Conservation (phyloP, 64 coral and sea anemone species). For the Stichodactyla helianthus region DNA sequence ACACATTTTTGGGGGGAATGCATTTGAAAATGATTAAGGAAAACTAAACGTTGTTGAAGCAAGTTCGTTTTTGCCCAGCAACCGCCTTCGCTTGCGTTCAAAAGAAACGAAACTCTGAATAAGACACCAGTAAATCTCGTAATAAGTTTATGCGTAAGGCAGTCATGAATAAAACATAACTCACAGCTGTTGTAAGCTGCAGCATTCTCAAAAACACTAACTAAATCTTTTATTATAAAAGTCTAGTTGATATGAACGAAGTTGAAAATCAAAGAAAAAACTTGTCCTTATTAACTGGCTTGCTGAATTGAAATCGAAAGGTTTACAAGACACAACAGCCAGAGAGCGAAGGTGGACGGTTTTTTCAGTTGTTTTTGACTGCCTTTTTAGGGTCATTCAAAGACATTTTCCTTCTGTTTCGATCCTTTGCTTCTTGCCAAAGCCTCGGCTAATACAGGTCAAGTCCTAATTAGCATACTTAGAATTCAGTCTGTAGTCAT, state of each 20-base stretch:
- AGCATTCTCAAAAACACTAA: not conserved
- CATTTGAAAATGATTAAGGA: not conserved
- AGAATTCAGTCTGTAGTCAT: not conserved
- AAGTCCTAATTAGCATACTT: not conserved
- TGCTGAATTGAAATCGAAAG: not conserved
- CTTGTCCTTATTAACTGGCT: too few species aligned
- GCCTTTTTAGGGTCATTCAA: not conserved
- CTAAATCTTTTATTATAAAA: not conserved
- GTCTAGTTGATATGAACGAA: not conserved
- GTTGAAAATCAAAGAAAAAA: too few species aligned
- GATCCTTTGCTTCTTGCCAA: not conserved
- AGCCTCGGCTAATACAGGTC: not conserved
- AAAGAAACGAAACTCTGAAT: not conserved
- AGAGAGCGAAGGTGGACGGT: not conserved
- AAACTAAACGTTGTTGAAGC: not conserved
- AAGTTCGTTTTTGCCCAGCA: not conserved
- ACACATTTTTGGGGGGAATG: not conserved
- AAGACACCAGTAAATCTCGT: not conserved
- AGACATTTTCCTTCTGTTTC: not conserved
- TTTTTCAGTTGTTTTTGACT: not conserved
- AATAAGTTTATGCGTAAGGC: not conserved
- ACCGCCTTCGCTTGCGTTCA: not conserved
- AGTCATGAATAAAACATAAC: not conserved
- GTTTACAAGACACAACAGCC: not conserved
- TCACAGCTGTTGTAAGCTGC: not conserved